Percentiles rank a stretch among this genome's conserved stretches.
Conservation (phyloP, 2,113 vertebrate species). For the Chaetodon trifascialis region DNA sequence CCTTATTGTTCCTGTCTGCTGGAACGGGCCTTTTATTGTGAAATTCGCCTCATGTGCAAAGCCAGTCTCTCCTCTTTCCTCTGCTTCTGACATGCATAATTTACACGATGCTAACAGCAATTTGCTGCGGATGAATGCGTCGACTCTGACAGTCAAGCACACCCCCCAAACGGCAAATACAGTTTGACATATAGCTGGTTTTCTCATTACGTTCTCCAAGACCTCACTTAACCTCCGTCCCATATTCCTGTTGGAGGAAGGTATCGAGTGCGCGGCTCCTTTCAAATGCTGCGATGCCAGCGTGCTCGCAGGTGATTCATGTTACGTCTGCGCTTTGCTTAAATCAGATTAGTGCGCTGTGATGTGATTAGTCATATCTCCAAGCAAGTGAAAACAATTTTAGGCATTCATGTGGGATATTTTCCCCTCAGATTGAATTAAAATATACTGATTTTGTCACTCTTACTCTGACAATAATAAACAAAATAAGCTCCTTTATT, state of each 20-base stretch:
- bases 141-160: conserved; percentile 1
- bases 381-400: conserved; percentile 35
- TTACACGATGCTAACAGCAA: conserved; percentile 42
- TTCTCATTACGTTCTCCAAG: neutral
- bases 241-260: neutral
- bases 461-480: neutral
- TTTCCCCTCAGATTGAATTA: neutral
- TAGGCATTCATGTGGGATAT: conserved; percentile 10
- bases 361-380: conserved; percentile 49
- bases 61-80: neutral
- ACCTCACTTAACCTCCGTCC: conserved; percentile 16
- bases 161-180: conserved; percentile 27
- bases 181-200: conserved; percentile 25
- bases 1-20: conserved; percentile 17
- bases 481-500: neutral
- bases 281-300: conserved; percentile 3
- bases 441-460: neutral
- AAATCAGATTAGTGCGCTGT: conserved; percentile 38
- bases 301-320: conserved; percentile 33
- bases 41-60: conserved; percentile 10
- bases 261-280: neutral
- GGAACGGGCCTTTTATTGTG: conserved; percentile 13
- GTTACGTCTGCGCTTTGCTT: conserved; percentile 30
- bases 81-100: conserved; percentile 52
- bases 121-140: conserved; percentile 45